Base-by-base conservation (phyloP, 1,140 invertebrate species). In the Heliconius himera region DNA sequence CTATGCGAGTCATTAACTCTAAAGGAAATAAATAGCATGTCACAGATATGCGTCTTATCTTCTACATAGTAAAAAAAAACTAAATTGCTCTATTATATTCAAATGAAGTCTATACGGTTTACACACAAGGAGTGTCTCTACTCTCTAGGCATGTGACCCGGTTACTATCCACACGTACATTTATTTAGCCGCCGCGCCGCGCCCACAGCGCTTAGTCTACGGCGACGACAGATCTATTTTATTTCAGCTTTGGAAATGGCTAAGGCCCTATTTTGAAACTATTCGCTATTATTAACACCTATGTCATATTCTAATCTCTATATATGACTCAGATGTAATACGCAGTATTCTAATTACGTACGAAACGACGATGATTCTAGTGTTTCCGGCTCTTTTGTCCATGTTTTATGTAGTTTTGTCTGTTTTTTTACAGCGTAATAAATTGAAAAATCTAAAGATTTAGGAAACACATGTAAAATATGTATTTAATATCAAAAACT, bases 121-220 rank as follows among this genome's bases (percentile, higher is more conserved):
- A 51, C 16, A 51, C 16, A 51, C 49, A 51, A 51, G 49, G 1
- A 51, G 41, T 9, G 41, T 54, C 51, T 20, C 51, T 18, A 54
- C 51, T 56, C 54, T 56, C 54, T 22, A 22, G 56, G 56, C 56
- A 66, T 66, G 56, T 26, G 56, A 66, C 56, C 56, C 13, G 56
- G 56, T 66, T 66, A 26, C 22, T 29, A n/a, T 66, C 56, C 11
- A 22, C 22, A 4, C 56, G 56, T 51, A 20, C 16, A 26, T 8
- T n/a, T n/a, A 51, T 11, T 51, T 51, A 3, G 73, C 13, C 16
- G 73, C 41, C 73, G 41, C 16, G 41, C 72, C 72, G 38, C 18
- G 26, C 73, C 73, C 26, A 49, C 73, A 20, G 26, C 73, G 11
- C 2, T 11, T 11, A 3, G 41, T 46, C 73, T 9, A 74, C 46